A percentile compares a stretch with the other conserved stretches of the same genome.
phyloP scores from a whole-genome alignment of 2,797 vertebrate species.

The Onychomys leucogaster region DNA sequence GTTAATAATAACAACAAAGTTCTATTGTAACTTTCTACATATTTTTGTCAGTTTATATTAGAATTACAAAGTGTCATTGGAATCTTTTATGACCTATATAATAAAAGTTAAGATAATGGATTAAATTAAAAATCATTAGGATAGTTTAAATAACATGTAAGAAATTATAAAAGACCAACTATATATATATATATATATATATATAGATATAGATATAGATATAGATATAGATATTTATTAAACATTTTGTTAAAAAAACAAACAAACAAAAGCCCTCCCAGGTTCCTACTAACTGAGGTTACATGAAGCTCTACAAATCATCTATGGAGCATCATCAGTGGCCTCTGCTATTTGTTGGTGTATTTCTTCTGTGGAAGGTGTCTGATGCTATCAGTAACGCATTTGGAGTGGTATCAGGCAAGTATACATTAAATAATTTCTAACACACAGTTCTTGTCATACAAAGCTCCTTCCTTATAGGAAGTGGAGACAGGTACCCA shows the following conservation, averaged over 20 bases:
- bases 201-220: background rate
- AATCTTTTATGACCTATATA: background rate
- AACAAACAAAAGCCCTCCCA: background rate
- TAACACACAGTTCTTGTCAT: background rate
- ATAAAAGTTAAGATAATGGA: background rate
- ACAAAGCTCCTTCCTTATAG: conserved; percentile 16
- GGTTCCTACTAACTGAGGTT: background rate
- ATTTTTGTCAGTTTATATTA: background rate
- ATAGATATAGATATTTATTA: background rate
- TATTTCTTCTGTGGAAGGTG: background rate
- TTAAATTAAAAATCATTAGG: background rate
- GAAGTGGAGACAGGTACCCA: background rate
- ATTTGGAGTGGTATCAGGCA: background rate
- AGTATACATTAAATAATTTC: background rate
- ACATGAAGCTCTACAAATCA: background rate
- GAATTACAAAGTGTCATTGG: background rate
- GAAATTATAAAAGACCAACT: background rate
- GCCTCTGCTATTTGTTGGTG: background rate
- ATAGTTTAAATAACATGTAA: background rate
- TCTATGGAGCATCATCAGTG: fast-evolving
- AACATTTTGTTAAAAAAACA: background rate
- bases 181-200: background rate
- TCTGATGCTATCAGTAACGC: background rate
- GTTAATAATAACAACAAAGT: background rate
- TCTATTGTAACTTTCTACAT: background rate